phyloP scores from a whole-genome alignment of 2,888 invertebrate genomes.

The Melinaea menophilus region DNA sequence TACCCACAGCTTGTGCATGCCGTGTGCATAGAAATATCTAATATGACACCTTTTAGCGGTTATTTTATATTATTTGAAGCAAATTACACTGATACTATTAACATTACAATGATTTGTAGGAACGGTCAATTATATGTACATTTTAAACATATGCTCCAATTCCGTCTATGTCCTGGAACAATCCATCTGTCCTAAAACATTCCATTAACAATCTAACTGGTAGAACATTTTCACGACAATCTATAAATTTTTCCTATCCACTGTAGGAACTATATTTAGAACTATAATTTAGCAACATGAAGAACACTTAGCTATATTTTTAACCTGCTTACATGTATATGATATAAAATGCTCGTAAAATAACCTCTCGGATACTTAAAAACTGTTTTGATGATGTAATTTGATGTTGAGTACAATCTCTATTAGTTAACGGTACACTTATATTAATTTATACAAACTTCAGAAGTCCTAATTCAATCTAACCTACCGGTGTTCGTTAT shows the following conservation, averaged over 20 bases:
- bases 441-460: too few relatives aligned
- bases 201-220: conserved; percentile 8
- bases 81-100: not conserved
- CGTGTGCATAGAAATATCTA: not conserved
- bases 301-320: not conserved
- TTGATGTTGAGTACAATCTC: too few relatives aligned
- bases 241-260: conserved; percentile 4
- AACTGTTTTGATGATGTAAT: not conserved
- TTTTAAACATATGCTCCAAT: too few relatives aligned
- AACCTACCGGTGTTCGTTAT: too few relatives aligned
- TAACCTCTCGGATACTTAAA: not conserved
- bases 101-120: too few relatives aligned
- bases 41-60: not conserved
- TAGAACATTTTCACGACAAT: conserved; percentile 13
- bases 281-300: conserved; percentile 11
- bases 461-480: too few relatives aligned
- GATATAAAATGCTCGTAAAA: not conserved
- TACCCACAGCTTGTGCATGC: conserved; percentile 3
- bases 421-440: too few relatives aligned
- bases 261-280: conserved; percentile 22
- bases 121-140: too few relatives aligned
- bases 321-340: not conserved
- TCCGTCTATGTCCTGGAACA: not conserved
- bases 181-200: not conserved
- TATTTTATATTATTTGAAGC: not conserved